phyloP scores from a whole-genome alignment of 2,888 invertebrate species.

The Agrotis ipsilon region DNA sequence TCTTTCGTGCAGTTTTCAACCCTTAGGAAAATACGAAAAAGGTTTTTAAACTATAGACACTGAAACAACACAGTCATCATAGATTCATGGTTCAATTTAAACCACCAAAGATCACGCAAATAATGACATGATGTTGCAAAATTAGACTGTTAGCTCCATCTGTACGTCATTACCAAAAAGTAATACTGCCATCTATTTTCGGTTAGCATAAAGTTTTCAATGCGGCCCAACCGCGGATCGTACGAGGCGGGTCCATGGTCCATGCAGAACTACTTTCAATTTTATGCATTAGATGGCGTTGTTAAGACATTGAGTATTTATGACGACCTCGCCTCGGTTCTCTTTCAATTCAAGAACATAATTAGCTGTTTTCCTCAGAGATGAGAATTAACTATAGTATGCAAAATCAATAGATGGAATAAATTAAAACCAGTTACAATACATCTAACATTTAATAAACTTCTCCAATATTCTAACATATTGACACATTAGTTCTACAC shows the following conservation, averaged over 20 bases:
- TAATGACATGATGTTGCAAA: too few species aligned
- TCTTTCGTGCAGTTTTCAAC: not conserved
- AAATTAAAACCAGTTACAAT: slow-evolving; percentile 26
- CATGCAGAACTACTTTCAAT: not conserved
- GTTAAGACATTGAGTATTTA: not conserved
- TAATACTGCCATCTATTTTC: slow-evolving; percentile 37
- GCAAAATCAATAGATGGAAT: not conserved
- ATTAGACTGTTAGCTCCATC: slow-evolving; percentile 35
- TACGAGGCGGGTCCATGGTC: too few species aligned
- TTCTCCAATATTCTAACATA: slow-evolving; percentile 87
- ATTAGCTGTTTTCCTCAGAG: not conserved
- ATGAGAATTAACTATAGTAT: slow-evolving; percentile 8
- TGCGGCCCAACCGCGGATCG: not conserved
- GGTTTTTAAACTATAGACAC: too few species aligned
- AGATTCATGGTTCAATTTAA: too few species aligned
- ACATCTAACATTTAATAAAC: slow-evolving; percentile 88
- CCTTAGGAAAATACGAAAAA: too few species aligned
- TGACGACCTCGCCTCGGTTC: not conserved
- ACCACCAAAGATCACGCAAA: not conserved
- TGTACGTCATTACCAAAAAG: not conserved
- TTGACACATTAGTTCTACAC: slow-evolving; percentile 86
- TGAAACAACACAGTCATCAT: too few species aligned
- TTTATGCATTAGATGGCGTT: slow-evolving; percentile 38
- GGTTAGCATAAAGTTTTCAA: not conserved
- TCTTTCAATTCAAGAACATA: not conserved